phyloP scores from a whole-genome alignment of 2,888 invertebrate species.

The Lasioglossum villosulum region DNA sequence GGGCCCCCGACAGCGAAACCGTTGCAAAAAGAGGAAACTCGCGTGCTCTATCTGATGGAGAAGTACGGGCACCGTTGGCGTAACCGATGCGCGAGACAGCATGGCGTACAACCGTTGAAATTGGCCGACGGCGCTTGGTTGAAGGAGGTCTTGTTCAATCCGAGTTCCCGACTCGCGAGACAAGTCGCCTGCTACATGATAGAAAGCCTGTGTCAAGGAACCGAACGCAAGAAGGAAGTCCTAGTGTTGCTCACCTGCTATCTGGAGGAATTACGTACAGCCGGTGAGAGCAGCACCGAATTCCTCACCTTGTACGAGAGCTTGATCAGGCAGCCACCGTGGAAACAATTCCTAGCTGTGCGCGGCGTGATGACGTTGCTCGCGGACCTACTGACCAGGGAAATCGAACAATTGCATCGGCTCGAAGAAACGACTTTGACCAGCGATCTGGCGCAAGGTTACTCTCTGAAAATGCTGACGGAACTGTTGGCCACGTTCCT shows the following conservation, averaged over 20 bases:
- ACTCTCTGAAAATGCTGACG: slow-evolving; percentile 95
- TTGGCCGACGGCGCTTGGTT: slow-evolving; percentile 93
- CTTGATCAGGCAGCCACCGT: slow-evolving; percentile 93
- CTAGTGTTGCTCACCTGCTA: slow-evolving; percentile 95
- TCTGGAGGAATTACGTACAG: slow-evolving; percentile 92
- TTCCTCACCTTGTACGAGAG: slow-evolving; percentile 95
- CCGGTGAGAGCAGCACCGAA: slow-evolving; percentile 97
- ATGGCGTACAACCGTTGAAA: slow-evolving; percentile 87
- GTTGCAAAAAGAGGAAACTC: slow-evolving; percentile 79
- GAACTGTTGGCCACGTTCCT: slow-evolving; percentile 95
- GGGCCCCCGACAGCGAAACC: slow-evolving; percentile 77
- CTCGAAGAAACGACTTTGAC: slow-evolving; percentile 97
- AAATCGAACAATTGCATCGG: slow-evolving; percentile 94
- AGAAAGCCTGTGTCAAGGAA: slow-evolving; percentile 91
- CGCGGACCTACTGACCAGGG: slow-evolving; percentile 93
- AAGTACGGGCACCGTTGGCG: slow-evolving; percentile 91
- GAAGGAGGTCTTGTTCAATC: slow-evolving; percentile 96
- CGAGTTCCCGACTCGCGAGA: slow-evolving; percentile 94
- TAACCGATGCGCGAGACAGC: slow-evolving; percentile 83
- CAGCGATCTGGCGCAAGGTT: slow-evolving; percentile 97
- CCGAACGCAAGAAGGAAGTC: slow-evolving; percentile 90
- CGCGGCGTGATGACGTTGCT: slow-evolving; percentile 94
- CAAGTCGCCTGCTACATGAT: slow-evolving; percentile 96
- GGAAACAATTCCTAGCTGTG: slow-evolving; percentile 97
- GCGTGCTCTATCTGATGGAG: slow-evolving; percentile 88